Evolutionary conservation across 1,140 invertebrate genomes (phyloP).

Genomic region (Glossosoma conforme): DNA sequence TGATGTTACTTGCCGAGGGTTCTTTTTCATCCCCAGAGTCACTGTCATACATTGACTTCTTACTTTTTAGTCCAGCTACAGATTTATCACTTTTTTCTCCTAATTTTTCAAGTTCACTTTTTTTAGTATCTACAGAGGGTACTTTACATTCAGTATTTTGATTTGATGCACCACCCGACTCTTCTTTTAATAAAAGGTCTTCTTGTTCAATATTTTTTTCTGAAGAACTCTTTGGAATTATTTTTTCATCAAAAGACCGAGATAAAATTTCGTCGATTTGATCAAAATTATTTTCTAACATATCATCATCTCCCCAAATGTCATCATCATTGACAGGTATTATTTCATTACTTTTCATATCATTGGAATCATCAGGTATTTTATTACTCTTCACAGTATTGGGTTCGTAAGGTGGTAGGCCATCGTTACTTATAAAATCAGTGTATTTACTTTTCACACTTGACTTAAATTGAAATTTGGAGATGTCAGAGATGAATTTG

Average conservation of each 20-base stretch:
- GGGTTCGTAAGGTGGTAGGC: too few relatives aligned
- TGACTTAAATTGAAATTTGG: neutral
- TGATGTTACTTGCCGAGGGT: neutral
- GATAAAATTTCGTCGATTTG: constrained; percentile 7
- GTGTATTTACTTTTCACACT: neutral
- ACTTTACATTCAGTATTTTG: neutral
- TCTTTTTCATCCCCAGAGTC: constrained; percentile 1
- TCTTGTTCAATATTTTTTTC: neutral
- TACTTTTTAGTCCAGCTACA: neutral
- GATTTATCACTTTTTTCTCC: neutral
- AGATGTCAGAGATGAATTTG: neutral
- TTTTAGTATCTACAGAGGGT: neutral
- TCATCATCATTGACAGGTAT: constrained; percentile 6
- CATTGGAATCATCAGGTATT: neutral
- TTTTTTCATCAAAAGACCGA: neutral
- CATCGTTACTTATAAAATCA: neutral
- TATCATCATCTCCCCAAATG: constrained; percentile 12
- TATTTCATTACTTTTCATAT: constrained; percentile 1
- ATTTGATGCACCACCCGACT: neutral
- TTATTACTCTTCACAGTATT: neutral
- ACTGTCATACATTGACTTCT: neutral
- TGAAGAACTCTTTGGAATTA: neutral
- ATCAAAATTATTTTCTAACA: constrained; percentile 18
- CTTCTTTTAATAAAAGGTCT: neutral
- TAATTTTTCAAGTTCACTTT: neutral